Conservation (phyloP, 2,888 invertebrate species). For the Troides aeacus region DNA sequence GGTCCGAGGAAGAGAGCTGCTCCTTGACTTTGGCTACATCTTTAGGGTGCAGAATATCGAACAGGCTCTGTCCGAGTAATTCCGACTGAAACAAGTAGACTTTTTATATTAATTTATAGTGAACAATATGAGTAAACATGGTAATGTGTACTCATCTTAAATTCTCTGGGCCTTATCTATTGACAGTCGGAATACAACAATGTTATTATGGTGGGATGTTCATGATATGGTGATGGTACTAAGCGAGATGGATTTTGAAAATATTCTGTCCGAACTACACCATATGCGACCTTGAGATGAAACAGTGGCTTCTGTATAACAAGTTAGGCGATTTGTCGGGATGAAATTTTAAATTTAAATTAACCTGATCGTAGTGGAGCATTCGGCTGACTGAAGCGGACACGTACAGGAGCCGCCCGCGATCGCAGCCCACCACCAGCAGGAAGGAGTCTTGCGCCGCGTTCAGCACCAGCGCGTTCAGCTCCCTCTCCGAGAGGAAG, state of each 20-base stretch:
- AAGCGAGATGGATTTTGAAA: background rate
- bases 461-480: slow-evolving; percentile 91
- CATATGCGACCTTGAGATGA: background rate
- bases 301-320: too few species aligned
- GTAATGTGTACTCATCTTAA: background rate
- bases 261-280: background rate
- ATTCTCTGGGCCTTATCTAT: background rate
- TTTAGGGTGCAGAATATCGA: slow-evolving; percentile 96
- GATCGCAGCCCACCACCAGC: slow-evolving; percentile 95
- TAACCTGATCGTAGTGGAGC: slow-evolving; percentile 90
- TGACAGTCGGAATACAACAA: background rate
- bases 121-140: background rate
- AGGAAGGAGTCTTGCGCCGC: slow-evolving; percentile 93
- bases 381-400: slow-evolving; percentile 92
- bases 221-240: background rate
- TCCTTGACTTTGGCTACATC: slow-evolving; percentile 97
- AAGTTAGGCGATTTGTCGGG: background rate
- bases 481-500: slow-evolving; percentile 91
- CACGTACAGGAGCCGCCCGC: slow-evolving; percentile 93
- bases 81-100: slow-evolving; percentile 81
- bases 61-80: slow-evolving; percentile 94
- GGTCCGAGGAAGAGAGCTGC: slow-evolving; percentile 93
- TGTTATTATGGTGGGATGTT: background rate
- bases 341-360: slow-evolving; percentile 27
- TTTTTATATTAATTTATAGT: background rate